Base-by-base conservation (phyloP, 2,888 invertebrate genomes). In the Heliconius sara region DNA sequence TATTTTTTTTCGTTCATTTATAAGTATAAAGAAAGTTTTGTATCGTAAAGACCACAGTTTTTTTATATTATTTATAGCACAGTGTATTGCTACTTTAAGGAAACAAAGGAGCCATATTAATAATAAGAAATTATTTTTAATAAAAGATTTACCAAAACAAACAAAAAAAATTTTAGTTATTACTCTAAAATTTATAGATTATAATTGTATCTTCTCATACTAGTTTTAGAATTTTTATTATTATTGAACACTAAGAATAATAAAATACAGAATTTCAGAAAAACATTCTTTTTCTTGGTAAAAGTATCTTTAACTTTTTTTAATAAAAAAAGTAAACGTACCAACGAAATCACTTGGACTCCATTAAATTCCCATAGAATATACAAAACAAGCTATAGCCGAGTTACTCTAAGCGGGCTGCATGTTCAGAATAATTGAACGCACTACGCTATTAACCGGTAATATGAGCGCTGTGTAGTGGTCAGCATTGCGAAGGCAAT, bases 391-490 rank as follows among this genome's bases (percentile, higher is more conserved):
- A 68, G 67, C n/a, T 68, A 68, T 43, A 43, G 68, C 47, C 43
- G 43, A 57, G 66, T 30, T 80, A 39, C 68, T 47, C 78, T 78
- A 79, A 80, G 78, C 80, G 70, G 71, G 74, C 80, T 80, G 78
- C 74, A 68, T 76, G 73, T 81, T 79, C 63, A 68, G 79, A 83
- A 83, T 84, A 83, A 84, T 83, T 82, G 82, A 82, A 83, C 83
- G 76, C 80, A 76, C 72, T 80, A 77, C 67, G 47, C 81, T 65
- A 80, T 81, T 77, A 79, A 72, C 79, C 74, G 82, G 79, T 78
- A 81, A 81, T 81, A 81, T 78, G 80, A 78, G 76, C 75, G 76
- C 76, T 80, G 70, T 76, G 76, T 77, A 78, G 80, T 73, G 66
- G 75, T 74, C 67, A 79, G 76, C 70, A 70, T 78, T 43, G 79